Percentiles rank a stretch among this genome's conserved stretches.
phyloP scores from a whole-genome alignment of 2,797 vertebrate species.

The Enteromius paludinosus region DNA sequence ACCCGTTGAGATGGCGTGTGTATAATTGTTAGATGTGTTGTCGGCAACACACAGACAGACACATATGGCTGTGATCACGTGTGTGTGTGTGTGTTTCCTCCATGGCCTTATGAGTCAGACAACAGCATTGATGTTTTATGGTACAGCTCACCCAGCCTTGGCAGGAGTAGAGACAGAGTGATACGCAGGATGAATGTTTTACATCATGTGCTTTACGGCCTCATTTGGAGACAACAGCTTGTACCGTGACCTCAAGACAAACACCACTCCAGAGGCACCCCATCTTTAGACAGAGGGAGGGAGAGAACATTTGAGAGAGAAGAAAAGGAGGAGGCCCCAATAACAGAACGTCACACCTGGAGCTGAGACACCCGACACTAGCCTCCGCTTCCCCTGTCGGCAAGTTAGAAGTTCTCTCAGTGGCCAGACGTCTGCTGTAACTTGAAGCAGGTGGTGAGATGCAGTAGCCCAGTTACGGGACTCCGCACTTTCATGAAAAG shows the following conservation, averaged over 20 bases:
- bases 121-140: conserved; percentile 68
- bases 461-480: conserved; percentile 45
- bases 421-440: conserved; percentile 47
- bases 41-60: conserved; percentile 50
- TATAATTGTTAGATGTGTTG: conserved; percentile 59
- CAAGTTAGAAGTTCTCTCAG: conserved; percentile 11
- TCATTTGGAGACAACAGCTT: conserved; percentile 65
- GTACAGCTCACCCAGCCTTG: conserved; percentile 68
- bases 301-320: conserved; percentile 2
- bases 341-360: conserved; percentile 36
- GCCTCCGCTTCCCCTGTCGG: background rate
- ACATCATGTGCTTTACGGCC: conserved; percentile 63
- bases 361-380: conserved; percentile 24
- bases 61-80: conserved; percentile 64
- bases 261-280: conserved; percentile 43
- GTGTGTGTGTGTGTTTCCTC: conserved; percentile 63
- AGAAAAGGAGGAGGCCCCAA: conserved; percentile 35
- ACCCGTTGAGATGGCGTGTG: conserved; percentile 48
- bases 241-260: conserved; percentile 63
- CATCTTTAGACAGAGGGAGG: conserved; percentile 21
- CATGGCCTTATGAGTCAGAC: conserved; percentile 72
- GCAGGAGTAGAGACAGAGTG: conserved; percentile 65
- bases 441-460: conserved; percentile 56
- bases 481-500: conserved; percentile 46
- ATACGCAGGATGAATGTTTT: conserved; percentile 61